Conservation (phyloP, 2,113 vertebrate species). For the Cynocephalus volans region DNA sequence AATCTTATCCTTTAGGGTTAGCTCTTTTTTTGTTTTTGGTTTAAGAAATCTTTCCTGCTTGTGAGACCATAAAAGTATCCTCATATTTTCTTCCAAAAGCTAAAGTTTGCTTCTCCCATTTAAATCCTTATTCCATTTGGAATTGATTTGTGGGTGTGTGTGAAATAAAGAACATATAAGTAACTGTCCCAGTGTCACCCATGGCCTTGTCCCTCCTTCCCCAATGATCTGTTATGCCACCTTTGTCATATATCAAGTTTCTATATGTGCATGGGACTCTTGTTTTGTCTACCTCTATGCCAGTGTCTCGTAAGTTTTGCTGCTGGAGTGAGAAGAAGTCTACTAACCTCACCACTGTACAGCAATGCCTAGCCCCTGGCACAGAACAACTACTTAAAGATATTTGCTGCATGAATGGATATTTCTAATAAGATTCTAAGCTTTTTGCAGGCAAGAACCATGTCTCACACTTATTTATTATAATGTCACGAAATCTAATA, state of each 20-base stretch:
- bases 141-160: background rate
- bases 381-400: background rate
- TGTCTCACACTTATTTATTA: background rate
- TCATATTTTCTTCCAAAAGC: background rate
- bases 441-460: no score
- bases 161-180: background rate
- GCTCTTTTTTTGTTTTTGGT: background rate
- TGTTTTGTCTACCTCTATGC: background rate
- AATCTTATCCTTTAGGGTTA: background rate
- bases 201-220: background rate
- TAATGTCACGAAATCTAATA: background rate
- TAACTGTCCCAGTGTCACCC: background rate
- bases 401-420: no score
- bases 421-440: background rate
- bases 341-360: background rate
- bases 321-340: background rate
- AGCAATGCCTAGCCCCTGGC: background rate
- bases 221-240: background rate
- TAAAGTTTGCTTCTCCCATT: background rate
- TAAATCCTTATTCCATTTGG: background rate
- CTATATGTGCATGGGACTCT: background rate
- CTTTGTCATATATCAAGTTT: background rate
- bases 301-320: background rate
- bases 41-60: background rate
- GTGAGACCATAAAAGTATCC: background rate